These are phyloP conservation scores for Progne subis DNA, from an alignment of 2,113 vertebrate genomes.

Conservation along the genomic window DNA sequence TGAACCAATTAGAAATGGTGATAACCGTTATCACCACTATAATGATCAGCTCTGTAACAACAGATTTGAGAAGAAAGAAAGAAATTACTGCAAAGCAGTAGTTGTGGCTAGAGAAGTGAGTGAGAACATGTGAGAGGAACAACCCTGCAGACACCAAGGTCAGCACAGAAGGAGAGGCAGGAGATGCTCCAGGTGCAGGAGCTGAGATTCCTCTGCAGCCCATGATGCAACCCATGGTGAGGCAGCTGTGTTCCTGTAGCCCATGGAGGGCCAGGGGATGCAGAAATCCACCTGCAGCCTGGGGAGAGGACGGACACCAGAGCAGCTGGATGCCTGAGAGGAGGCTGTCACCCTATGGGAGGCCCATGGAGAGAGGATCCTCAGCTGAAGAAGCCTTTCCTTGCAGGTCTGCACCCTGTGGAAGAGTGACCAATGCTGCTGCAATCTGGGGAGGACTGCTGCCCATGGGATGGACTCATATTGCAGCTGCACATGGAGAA, in stretches of 20 bases:
- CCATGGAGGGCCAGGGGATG: neutral
- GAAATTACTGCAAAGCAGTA: neutral
- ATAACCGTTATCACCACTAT: neutral
- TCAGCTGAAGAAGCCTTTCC: neutral
- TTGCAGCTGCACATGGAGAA: rapidly evolving
- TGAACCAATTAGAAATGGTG: neutral
- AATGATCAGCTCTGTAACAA: neutral
- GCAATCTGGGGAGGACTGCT: neutral
- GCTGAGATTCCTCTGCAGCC: neutral
- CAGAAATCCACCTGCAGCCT: neutral
- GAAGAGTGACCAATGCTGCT: neutral
- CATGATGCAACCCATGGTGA: rapidly evolving
- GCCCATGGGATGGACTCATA: no score
- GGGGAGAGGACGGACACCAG: neutral
- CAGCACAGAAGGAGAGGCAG: neutral
- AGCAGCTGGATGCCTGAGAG: neutral
- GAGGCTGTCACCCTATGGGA: neutral
- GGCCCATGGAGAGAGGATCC: neutral
- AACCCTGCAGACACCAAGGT: neutral
- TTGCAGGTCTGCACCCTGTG: neutral
- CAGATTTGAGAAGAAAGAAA: neutral
- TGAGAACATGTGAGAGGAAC: neutral
- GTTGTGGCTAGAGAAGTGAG: neutral
- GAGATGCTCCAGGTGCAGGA: neutral
- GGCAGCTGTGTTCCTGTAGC: neutral